Conservation (phyloP, 1,140 invertebrate genomes). For the Sinonovacula constricta region DNA sequence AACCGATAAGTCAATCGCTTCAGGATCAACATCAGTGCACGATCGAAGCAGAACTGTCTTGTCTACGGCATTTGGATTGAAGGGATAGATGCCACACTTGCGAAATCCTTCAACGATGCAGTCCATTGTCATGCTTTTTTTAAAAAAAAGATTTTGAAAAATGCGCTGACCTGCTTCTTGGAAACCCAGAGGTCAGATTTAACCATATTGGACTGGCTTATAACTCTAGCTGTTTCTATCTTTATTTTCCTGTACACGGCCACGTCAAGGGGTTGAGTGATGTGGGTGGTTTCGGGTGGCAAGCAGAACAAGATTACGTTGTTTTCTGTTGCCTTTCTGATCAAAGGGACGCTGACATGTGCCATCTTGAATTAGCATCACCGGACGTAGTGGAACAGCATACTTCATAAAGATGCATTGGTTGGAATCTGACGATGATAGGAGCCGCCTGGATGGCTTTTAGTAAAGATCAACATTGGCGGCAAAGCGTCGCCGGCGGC, state of each 20-base stretch:
- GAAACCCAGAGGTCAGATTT: constrained; percentile 43
- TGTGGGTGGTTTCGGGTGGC: too few species aligned
- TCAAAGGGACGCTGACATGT: too few species aligned
- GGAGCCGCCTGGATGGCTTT: constrained; percentile 4
- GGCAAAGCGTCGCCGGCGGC: constrained; percentile 23
- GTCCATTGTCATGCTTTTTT: constrained; percentile 38
- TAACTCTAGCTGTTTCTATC: constrained; percentile 31
- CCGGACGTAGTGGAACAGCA: constrained; percentile 5
- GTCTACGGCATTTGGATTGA: too few species aligned
- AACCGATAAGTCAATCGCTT: too few species aligned
- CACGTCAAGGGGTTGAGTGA: constrained; percentile 23
- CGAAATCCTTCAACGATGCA: constrained; percentile 21
- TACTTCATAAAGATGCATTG: constrained; percentile 35
- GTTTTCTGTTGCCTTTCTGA: too few species aligned
- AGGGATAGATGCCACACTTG: too few species aligned
- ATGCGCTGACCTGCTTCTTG: constrained; percentile 34
- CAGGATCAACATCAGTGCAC: too few species aligned
- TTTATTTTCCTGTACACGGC: constrained; percentile 43
- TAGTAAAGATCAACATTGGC: constrained; percentile 40
- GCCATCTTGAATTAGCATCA: too few species aligned
- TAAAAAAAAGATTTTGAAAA: too few species aligned
- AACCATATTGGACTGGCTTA: constrained; percentile 32
- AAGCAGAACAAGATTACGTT: too few species aligned
- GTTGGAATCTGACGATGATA: constrained; percentile 22
- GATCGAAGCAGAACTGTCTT: too few species aligned